Percentiles rank a stretch among this genome's conserved stretches.
Evolutionary conservation across 2,888 invertebrate genomes (phyloP).

Genomic region (Neria commutata): DNA sequence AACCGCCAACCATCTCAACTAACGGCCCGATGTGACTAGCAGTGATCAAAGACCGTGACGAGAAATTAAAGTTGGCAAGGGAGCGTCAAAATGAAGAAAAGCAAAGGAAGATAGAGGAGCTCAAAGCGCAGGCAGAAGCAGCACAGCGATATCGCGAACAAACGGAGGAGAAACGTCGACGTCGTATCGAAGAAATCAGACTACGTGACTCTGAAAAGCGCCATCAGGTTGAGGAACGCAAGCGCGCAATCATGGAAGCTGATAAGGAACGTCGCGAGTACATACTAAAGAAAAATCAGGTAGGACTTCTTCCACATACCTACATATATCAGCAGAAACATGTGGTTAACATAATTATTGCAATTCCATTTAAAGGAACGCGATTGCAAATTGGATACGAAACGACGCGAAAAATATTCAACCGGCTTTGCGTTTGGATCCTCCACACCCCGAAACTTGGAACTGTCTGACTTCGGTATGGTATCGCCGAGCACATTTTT

Average conservation of each 20-base stretch:
- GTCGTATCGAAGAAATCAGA: slow-evolving; percentile 82
- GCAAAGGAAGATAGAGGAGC: slow-evolving; percentile 85
- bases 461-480: slow-evolving; percentile 76
- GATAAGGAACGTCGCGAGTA: slow-evolving; percentile 86
- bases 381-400: slow-evolving; percentile 80
- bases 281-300: slow-evolving; percentile 80
- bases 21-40: no score
- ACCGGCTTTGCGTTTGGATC: slow-evolving; percentile 89
- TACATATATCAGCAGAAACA: not conserved
- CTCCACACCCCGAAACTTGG: slow-evolving; percentile 85
- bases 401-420: slow-evolving; percentile 76
- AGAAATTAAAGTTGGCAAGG: slow-evolving; percentile 76
- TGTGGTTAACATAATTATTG: no score
- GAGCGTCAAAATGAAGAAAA: slow-evolving; percentile 90
- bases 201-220: slow-evolving; percentile 76
- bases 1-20: no score
- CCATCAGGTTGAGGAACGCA: slow-evolving; percentile 82
- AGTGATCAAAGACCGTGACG: slow-evolving; percentile 66
- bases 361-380: slow-evolving; percentile 65
- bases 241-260: slow-evolving; percentile 86
- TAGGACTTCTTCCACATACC: slow-evolving; percentile 32
- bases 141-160: slow-evolving; percentile 90
- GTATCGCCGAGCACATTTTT: slow-evolving; percentile 69
- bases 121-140: slow-evolving; percentile 85
- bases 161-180: slow-evolving; percentile 82